phyloP scores from a whole-genome alignment of 1,140 invertebrate species.

The Drosophila nebulosa region DNA sequence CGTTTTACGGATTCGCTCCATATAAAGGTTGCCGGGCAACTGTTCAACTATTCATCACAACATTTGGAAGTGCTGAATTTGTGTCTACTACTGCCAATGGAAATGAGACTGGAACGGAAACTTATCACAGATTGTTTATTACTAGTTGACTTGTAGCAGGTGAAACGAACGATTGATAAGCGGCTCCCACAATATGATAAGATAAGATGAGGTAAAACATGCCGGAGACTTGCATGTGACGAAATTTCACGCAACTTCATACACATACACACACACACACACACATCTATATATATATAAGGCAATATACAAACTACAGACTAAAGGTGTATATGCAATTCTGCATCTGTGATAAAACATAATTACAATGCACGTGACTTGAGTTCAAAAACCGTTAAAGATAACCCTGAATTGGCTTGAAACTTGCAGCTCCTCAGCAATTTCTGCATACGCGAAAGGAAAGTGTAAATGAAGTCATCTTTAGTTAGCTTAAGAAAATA shows the following conservation, averaged over 20 bases:
- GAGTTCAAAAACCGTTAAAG: neutral
- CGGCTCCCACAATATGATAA: conserved; percentile 11
- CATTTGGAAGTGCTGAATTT: neutral
- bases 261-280: neutral
- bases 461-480: too few species aligned
- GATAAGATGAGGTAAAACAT: conserved; percentile 35
- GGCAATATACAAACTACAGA: neutral
- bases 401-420: too few species aligned
- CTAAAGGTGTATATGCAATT: neutral
- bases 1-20: conserved; percentile 28
- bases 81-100: neutral
- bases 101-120: neutral
- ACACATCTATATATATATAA: too few species aligned
- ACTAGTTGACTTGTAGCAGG: neutral
- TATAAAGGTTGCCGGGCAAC: conserved; percentile 36
- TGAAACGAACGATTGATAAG: conserved; percentile 12
- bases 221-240: neutral
- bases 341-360: neutral
- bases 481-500: too few species aligned
- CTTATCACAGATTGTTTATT: conserved; percentile 5
- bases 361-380: neutral
- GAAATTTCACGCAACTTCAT: neutral
- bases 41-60: conserved; percentile 15
- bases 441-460: too few species aligned
- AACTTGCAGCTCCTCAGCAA: too few species aligned